Conservation (phyloP, 2,888 invertebrate genomes). For the Melanostoma mellinum region DNA sequence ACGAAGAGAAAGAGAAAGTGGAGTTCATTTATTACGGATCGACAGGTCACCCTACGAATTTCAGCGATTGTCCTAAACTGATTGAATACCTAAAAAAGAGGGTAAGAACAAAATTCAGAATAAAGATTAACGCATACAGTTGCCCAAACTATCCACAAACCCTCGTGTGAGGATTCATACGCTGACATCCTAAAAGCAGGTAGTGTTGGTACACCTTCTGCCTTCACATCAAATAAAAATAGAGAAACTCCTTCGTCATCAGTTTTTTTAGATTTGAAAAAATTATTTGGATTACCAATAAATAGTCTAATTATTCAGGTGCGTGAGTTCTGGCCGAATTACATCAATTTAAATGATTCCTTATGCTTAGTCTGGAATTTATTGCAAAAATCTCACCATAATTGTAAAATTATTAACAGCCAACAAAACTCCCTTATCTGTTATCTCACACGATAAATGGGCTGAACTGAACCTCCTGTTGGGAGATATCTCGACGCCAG, state of each 20-base stretch:
- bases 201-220: too few species aligned
- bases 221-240: background rate
- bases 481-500: constrained; percentile 6
- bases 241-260: background rate
- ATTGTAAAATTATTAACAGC: background rate
- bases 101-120: fast-evolving
- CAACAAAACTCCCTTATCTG: background rate
- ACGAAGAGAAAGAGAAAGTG: background rate
- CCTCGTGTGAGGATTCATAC: background rate
- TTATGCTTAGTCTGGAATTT: constrained; percentile 5
- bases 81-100: constrained; percentile 57
- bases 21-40: constrained; percentile 1
- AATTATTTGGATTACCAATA: constrained; percentile 11
- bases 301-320: background rate
- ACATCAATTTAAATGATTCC: background rate
- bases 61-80: background rate
- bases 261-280: background rate
- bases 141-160: too few species aligned
- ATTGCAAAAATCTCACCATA: constrained; percentile 14
- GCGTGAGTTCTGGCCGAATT: constrained; percentile 8
- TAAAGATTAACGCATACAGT: too few species aligned
- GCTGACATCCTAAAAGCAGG: background rate
- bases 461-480: constrained; percentile 10
- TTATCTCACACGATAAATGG: constrained; percentile 4
- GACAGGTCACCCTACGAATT: constrained; percentile 6